Percentiles rank a stretch among this genome's conserved stretches.
Conservation (phyloP, 2,888 invertebrate species). For the Ditula angustiorana region DNA sequence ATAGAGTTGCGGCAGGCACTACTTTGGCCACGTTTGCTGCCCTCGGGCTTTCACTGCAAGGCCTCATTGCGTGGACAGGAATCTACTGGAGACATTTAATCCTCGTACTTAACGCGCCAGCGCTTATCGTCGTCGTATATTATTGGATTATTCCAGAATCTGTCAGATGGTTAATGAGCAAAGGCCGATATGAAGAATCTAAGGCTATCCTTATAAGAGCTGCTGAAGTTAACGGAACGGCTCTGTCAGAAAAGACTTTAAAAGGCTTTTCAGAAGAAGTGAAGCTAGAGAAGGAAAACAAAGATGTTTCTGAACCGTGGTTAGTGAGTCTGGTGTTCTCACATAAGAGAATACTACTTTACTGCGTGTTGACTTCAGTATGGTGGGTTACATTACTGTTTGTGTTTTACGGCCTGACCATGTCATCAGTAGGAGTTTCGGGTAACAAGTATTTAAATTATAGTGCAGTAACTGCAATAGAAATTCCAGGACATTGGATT, state of each 20-base stretch:
- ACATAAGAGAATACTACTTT: conserved; percentile 69
- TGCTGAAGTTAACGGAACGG: neutral
- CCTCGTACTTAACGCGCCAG: neutral
- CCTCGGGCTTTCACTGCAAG: neutral
- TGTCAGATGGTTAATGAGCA: conserved; percentile 2
- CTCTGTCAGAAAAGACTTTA: neutral
- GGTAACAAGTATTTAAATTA: conserved; percentile 86
- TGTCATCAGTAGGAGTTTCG: conserved; percentile 85
- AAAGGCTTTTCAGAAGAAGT: neutral
- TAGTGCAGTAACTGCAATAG: conserved; percentile 79
- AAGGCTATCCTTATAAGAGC: neutral
- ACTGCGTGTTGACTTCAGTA: conserved; percentile 84
- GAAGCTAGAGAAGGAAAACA: neutral
- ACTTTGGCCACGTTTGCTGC: too few species aligned
- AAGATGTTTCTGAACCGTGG: neutral
- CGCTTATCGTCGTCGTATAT: neutral
- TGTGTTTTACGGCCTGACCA: conserved; percentile 85
- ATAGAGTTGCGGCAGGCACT: neutral
- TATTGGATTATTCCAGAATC: conserved; percentile 14
- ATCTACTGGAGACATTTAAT: conserved; percentile 12
- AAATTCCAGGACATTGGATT: conserved; percentile 86
- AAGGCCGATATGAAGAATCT: neutral
- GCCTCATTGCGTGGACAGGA: neutral
- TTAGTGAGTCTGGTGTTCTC: conserved; percentile 57
- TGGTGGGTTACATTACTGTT: conserved; percentile 89